Evolutionary conservation across 1,140 invertebrate genomes (phyloP).

Genomic region (Copidosoma floridanum): DNA sequence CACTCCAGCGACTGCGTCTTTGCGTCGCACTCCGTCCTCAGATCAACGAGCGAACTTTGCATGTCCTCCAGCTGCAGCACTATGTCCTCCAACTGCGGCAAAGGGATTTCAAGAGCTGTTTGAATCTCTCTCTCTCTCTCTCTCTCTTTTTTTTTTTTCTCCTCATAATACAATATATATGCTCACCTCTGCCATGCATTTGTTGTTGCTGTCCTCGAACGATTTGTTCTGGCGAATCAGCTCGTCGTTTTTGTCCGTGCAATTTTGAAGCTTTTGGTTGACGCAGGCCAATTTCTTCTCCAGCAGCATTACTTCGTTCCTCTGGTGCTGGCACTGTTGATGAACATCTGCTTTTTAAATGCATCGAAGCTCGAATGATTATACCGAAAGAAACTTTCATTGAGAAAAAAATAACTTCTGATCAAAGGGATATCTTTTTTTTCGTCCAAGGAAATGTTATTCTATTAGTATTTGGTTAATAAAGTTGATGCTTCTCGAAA

Average conservation of each 20-base stretch:
- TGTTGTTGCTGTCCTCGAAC: constrained; percentile 40
- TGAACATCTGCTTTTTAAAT: background rate
- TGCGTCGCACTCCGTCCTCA: constrained; percentile 40
- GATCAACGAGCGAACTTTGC: constrained; percentile 38
- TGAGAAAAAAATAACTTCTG: too few relatives aligned
- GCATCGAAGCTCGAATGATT: too few relatives aligned
- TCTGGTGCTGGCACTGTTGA: constrained; percentile 6
- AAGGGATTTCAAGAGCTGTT: too few relatives aligned
- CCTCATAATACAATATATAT: too few relatives aligned
- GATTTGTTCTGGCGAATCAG: constrained; percentile 38
- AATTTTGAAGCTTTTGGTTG: constrained; percentile 39
- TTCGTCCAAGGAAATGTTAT: too few relatives aligned
- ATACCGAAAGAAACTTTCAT: too few relatives aligned
- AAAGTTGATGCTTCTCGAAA: too few relatives aligned
- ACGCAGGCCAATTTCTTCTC: constrained; percentile 1
- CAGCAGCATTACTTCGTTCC: constrained; percentile 15
- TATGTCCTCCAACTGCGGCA: constrained; percentile 31
- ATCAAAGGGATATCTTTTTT: too few relatives aligned
- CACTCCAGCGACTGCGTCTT: constrained; percentile 40
- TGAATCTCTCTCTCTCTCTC: too few relatives aligned
- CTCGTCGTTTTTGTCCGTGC: constrained; percentile 37
- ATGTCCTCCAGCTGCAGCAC: constrained; percentile 36
- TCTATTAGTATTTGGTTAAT: too few relatives aligned
- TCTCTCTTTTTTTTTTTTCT: too few relatives aligned
- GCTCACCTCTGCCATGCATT: constrained; percentile 42